Conservation (phyloP, 2,113 vertebrate genomes). For the Pollimyrus isidori region DNA sequence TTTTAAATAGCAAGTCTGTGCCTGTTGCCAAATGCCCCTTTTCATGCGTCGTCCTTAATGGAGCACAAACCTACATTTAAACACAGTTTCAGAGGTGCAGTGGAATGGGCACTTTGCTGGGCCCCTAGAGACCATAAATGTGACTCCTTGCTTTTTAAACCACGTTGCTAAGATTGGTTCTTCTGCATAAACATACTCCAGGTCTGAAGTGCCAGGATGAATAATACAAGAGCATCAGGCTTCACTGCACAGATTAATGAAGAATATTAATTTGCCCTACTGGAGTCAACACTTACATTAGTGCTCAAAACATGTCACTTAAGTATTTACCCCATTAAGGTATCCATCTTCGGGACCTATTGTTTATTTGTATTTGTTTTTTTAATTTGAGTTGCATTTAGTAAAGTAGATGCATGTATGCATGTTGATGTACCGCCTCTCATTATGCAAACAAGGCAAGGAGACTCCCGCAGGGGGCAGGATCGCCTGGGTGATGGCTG, state of each 20-base stretch:
- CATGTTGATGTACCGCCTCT: background rate
- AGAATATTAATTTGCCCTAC: constrained; percentile 1
- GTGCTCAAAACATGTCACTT: background rate
- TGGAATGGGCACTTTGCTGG: background rate
- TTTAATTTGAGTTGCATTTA: background rate
- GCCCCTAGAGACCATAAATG: background rate
- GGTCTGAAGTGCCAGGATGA: background rate
- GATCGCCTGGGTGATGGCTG: background rate
- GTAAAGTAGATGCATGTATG: background rate
- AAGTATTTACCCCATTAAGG: no score
- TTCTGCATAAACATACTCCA: background rate
- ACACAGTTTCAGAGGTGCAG: background rate
- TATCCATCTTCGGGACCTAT: background rate
- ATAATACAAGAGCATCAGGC: background rate
- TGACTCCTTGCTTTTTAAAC: background rate
- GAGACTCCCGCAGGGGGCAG: background rate
- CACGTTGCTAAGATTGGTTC: background rate
- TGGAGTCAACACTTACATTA: background rate
- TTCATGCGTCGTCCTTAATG: background rate
- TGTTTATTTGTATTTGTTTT: background rate
- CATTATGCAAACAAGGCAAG: background rate
- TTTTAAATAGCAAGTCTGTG: background rate
- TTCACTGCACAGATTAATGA: background rate
- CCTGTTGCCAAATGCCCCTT: background rate
- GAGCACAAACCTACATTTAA: background rate